Conservation (phyloP, 2,113 vertebrate species). For the Brachyhypopomus occidentalis region DNA sequence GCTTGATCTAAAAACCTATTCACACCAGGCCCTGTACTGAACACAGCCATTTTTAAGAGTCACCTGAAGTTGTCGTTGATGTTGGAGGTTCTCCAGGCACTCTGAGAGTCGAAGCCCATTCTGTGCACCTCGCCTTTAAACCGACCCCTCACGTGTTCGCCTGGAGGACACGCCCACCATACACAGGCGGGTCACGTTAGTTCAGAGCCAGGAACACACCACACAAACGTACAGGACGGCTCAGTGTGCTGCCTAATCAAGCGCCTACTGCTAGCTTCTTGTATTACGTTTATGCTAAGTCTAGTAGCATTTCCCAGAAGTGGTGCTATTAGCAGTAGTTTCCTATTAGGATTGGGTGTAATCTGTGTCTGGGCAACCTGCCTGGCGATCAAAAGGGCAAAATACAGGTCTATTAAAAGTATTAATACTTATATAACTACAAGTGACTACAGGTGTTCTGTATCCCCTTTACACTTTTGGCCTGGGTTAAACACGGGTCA, state of each 20-base stretch:
- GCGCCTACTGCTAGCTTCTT: background rate
- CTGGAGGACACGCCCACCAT: constrained; percentile 62
- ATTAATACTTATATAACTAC: background rate
- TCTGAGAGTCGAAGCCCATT: constrained; percentile 96
- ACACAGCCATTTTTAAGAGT: background rate
- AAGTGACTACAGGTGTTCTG: constrained; percentile 8
- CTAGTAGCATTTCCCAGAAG: background rate
- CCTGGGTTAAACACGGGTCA: no score
- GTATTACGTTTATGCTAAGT: background rate
- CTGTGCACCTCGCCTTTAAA: constrained; percentile 97
- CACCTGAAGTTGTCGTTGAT: constrained; percentile 98
- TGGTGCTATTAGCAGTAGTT: background rate
- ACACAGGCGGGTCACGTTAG: background rate
- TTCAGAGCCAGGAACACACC: background rate
- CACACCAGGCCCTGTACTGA: no score
- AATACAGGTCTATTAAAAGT: constrained; percentile 7
- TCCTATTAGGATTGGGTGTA: background rate
- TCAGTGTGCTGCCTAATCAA: background rate
- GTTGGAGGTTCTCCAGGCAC: constrained; percentile 97
- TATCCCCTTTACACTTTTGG: background rate
- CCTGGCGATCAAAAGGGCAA: background rate
- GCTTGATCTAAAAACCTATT: no score
- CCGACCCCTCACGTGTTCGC: constrained; percentile 90
- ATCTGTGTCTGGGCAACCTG: background rate
- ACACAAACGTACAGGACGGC: background rate